Base-by-base conservation (phyloP, 2,113 vertebrate genomes). In the Girardinichthys multiradiatus region DNA sequence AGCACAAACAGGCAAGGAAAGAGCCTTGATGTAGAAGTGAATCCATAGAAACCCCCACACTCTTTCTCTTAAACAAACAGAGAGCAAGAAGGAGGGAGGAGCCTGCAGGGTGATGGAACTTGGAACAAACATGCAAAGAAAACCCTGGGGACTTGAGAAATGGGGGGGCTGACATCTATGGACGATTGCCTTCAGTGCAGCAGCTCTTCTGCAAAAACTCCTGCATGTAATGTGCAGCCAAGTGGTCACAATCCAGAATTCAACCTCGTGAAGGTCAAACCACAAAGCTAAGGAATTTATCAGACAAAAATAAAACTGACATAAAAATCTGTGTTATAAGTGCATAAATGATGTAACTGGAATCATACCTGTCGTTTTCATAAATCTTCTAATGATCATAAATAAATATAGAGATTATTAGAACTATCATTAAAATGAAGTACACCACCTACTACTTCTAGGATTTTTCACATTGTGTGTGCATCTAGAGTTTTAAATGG, bases 111-210 rank as follows among this genome's bases (percentile, higher is more conserved):
- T 83, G 76, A 78, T 92, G 92, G 91, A 92, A 93, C 93, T 93
- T 92, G 90, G 90, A 92, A 89, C 57, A 83, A 92, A 92, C 91
- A 91, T 85, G 78, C 80, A 90, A 84, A 91, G 81, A 91, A 91
- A 84, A 67, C 84, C 80, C 80, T 58, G 11, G 79, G 84, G 86
- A 87, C 62, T 87, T 82, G 87, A 85, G 85, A 65, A 64, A 64
- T 74, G 69, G 48, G 59, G 57, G 64, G 30, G 54, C 37, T 67
- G 68, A 5, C 24, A 70, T 80, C 39, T 80, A 72, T 70, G 71
- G 72, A 79, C 76, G 81, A 81, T 74, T 84, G 62, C 61, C 76
- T 64, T 67, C 27, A 2, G 29, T 59, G 35, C 67, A 64, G 64
- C 68, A 64, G 66, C 51, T 70, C 57, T 64, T 75, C 67, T 68